Evolutionary conservation across 1,140 invertebrate species (phyloP).

Genomic region (Lanistes nyassanus): DNA sequence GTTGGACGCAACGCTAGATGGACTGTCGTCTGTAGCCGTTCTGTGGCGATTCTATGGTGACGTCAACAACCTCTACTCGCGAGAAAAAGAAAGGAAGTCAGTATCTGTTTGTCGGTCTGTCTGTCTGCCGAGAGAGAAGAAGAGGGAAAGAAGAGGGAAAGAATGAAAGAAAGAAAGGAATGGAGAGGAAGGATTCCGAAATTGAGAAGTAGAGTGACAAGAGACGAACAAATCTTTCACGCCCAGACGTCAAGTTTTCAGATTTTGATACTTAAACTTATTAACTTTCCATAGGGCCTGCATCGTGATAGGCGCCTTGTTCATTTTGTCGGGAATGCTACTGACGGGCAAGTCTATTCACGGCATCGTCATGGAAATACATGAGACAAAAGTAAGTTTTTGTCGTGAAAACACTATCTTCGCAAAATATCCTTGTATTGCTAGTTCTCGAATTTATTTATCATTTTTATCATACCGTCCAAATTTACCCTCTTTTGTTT

Average conservation of each 20-base stretch:
- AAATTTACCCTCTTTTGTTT: too few relatives aligned
- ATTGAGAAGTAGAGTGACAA: too few relatives aligned
- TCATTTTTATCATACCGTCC: too few relatives aligned
- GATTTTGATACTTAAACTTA: too few relatives aligned
- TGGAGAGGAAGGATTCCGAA: too few relatives aligned
- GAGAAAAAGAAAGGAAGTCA: slow-evolving; percentile 11
- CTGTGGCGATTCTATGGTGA: slow-evolving; percentile 34
- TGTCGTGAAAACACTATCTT: background rate
- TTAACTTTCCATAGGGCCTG: slow-evolving; percentile 27
- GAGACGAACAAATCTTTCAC: too few relatives aligned
- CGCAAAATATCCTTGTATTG: too few relatives aligned
- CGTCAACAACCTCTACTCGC: slow-evolving; percentile 12
- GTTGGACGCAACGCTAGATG: slow-evolving; percentile 30
- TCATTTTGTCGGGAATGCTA: slow-evolving; percentile 27
- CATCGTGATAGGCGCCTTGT: slow-evolving; percentile 23
- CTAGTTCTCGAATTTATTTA: too few relatives aligned
- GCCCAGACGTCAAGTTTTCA: too few relatives aligned
- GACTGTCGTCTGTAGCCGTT: slow-evolving; percentile 26
- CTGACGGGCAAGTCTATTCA: slow-evolving; percentile 23
- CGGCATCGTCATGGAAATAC: slow-evolving; percentile 22
- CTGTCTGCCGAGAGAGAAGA: too few relatives aligned
- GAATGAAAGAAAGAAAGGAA: background rate
- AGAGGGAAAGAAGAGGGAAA: background rate
- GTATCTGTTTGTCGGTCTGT: background rate
- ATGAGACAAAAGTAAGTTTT: slow-evolving; percentile 21